Evolutionary conservation across 1,140 invertebrate genomes (phyloP).

Genomic region (Elysia chlorotica): DNA sequence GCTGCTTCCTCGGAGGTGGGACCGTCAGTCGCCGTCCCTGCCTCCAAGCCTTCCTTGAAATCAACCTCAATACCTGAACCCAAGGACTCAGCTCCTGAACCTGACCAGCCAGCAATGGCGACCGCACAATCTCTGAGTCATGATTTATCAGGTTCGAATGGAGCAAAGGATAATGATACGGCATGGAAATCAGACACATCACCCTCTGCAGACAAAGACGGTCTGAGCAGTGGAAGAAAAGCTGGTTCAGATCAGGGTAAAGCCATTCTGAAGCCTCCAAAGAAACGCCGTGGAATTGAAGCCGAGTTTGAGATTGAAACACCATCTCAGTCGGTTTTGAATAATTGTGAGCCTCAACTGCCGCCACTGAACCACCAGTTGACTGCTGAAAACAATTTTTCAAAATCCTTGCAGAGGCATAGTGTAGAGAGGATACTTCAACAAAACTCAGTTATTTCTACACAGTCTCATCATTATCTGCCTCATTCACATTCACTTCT

Average conservation of each 20-base stretch:
- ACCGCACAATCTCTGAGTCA: neutral
- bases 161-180: neutral
- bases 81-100: neutral
- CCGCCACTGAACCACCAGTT: neutral
- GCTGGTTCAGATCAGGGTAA: neutral
- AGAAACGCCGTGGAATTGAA: slow-evolving; percentile 10
- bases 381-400: neutral
- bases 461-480: too few species aligned
- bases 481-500: too few species aligned
- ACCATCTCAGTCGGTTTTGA: neutral
- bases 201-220: neutral
- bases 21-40: neutral
- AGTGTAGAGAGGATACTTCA: neutral
- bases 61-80: too few species aligned
- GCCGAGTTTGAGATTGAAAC: neutral
- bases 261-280: slow-evolving; percentile 17
- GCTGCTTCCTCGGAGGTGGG: neutral
- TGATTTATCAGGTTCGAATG: neutral
- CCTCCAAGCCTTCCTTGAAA: too few species aligned
- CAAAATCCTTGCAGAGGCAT: neutral
- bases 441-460: too few species aligned
- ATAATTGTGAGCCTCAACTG: neutral
- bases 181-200: neutral
- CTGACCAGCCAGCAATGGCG: too few species aligned
- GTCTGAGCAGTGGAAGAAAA: neutral